phyloP scores from a whole-genome alignment of 2,888 invertebrate genomes.

The Apodemia hepburni region DNA sequence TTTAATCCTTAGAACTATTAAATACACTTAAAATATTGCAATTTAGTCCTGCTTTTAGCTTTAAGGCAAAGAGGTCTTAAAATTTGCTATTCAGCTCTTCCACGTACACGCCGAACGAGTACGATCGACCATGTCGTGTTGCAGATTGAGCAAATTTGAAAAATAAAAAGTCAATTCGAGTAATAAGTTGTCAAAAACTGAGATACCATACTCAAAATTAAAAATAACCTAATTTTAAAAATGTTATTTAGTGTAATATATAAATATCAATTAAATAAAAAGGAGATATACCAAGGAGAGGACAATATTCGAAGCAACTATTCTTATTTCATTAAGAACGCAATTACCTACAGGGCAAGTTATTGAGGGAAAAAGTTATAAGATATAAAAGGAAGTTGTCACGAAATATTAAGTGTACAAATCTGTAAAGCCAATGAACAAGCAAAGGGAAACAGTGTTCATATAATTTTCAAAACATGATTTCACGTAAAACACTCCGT shows the following conservation, averaged over 20 bases:
- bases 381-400: too few species aligned
- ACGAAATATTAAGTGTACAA: too few species aligned
- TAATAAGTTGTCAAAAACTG: background rate
- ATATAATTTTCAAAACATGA: too few species aligned
- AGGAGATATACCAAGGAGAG: too few species aligned
- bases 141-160: background rate
- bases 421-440: too few species aligned
- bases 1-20: constrained; percentile 4
- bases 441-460: too few species aligned
- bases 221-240: background rate
- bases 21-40: constrained; percentile 5
- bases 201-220: background rate
- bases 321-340: too few species aligned
- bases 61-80: background rate
- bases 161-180: background rate
- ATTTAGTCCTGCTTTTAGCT: constrained; percentile 8
- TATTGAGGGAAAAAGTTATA: too few species aligned
- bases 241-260: background rate
- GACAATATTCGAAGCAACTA: too few species aligned
- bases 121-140: background rate
- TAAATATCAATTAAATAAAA: too few species aligned
- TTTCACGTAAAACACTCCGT: too few species aligned
- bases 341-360: too few species aligned
- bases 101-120: constrained; percentile 9
- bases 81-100: background rate